Evolutionary conservation across 2,113 vertebrate genomes (phyloP).

Genomic region (Notarius quadriscutis): DNA sequence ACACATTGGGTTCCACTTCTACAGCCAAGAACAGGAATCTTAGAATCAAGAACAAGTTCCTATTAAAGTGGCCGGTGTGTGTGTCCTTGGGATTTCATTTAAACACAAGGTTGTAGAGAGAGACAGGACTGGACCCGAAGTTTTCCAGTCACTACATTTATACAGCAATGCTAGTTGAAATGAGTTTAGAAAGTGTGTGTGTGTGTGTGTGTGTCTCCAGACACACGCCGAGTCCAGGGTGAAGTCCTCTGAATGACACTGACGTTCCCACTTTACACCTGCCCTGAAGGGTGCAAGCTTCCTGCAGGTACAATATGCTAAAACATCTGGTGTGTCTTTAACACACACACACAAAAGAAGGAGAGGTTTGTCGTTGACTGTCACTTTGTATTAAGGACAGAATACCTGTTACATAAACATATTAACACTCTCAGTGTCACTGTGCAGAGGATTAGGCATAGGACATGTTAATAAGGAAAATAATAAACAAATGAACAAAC

Average conservation of each 20-base stretch:
- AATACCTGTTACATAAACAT: not conserved
- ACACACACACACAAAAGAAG: conserved; percentile 21
- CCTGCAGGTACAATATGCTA: conserved; percentile 67
- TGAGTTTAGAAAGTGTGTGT: not conserved
- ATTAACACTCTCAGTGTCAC: not conserved
- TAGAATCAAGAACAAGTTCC: too few relatives aligned
- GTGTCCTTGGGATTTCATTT: too few relatives aligned
- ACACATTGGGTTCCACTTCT: too few relatives aligned
- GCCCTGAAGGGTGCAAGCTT: conserved; percentile 56
- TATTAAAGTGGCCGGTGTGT: too few relatives aligned
- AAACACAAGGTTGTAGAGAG: not conserved
- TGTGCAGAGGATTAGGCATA: not conserved
- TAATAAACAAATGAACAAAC: too few relatives aligned
- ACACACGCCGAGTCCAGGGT: not conserved
- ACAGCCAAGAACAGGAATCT: too few relatives aligned
- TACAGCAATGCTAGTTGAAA: not conserved
- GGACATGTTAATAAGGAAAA: not conserved
- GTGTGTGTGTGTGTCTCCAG: not conserved
- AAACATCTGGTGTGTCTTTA: conserved; percentile 65
- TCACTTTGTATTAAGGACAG: not conserved
- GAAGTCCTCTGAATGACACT: conserved; percentile 45
- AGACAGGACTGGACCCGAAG: not conserved
- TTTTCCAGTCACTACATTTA: not conserved
- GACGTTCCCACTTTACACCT: conserved; percentile 53
- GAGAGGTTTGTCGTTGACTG: not conserved